Evolutionary conservation across 2,888 invertebrate genomes (phyloP), one percentile per base, ranked within the genome.

Genomic region (Aricia artaxerxes): DNA sequence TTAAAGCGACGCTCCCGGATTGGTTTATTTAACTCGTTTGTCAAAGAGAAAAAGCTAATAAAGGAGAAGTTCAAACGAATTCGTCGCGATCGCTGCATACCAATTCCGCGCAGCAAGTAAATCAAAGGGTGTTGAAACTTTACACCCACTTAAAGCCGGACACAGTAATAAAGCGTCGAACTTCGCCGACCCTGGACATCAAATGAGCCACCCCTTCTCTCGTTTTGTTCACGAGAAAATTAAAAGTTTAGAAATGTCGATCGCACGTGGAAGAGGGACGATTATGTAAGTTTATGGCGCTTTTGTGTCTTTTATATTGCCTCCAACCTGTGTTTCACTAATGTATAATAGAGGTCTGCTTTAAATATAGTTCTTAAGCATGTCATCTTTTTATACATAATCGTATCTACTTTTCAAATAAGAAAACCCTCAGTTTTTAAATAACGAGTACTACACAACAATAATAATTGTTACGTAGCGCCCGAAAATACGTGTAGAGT

Each of bases 81-180:
- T 91, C 85, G 83, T 88, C 86, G 84, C 88, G 86, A 87, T 88
- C 87, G 86, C 85, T 88, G 87, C 88, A 87, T 82, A 91, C 92
- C 90, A 91, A 91, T 89, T 90, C 90, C 90, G 90, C 88, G 85
- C 88, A 87, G 91, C 89, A 92, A 93, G 93, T 94, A 94, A 94
- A 94, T 94, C 94, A 94, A 94, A 94, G 94, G 94, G 94, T 93
- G 94, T 93, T 93, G 94, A 93, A 94, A 94, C 94, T 94, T 94
- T 94, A 94, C 94, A 94, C 94, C 94, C 94, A 94, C 94, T 94
- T 94, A 94, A 91, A 93, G 92, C 93, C 93, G 94, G 94, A 94
- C 94, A 94, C 93, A 92, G 94, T 94, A 94, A 94, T 94, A 94
- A 94, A 94, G 91, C 93, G 93, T 93, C 92, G 92, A 94, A 94